These are phyloP conservation scores for Acanthosepion pharaonis DNA, from an alignment of 2,888 invertebrate genomes.

Conservation along the genomic window DNA sequence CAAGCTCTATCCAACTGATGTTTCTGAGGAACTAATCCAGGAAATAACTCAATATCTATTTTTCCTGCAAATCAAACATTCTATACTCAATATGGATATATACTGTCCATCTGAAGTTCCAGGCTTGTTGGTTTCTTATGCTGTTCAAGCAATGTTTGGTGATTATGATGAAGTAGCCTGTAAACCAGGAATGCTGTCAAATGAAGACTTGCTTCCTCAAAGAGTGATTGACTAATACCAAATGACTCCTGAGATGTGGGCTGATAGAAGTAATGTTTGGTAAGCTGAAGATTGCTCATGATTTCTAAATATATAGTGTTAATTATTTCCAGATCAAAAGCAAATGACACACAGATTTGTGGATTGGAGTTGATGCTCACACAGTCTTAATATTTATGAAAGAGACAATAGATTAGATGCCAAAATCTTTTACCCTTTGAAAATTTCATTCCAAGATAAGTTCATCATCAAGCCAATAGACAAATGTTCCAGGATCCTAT, in stretches of 20 bases:
- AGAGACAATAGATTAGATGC: constrained; percentile 81
- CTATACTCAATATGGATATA: constrained; percentile 98
- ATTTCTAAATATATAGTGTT: too few species aligned
- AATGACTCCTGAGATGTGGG: constrained; percentile 99
- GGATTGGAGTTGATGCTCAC: constrained; percentile 97
- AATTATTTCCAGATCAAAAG: constrained; percentile 52
- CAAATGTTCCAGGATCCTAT: too few species aligned
- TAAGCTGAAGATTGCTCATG: constrained; percentile 82
- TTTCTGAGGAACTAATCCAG: constrained; percentile 96
- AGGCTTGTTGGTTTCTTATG: constrained; percentile 95
- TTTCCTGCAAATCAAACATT: constrained; percentile 94
- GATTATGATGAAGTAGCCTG: constrained; percentile 93
- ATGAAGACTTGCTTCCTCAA: constrained; percentile 93
- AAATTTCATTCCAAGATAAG: constrained; percentile 66
- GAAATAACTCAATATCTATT: constrained; percentile 98
- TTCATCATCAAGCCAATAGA: too few species aligned
- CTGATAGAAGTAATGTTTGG: constrained; percentile 97
- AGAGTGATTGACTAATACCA: constrained; percentile 98
- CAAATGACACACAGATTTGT: constrained; percentile 77
- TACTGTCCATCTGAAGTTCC: constrained; percentile 99
- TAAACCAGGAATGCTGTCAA: constrained; percentile 91
- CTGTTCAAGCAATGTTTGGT: constrained; percentile 97
- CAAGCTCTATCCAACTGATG: constrained; percentile 98
- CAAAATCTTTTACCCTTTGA: constrained; percentile 98
- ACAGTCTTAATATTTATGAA: constrained; percentile 91